Evolutionary conservation across 1,140 invertebrate genomes (phyloP), one percentile per base, ranked within the genome.

Genomic region (Achroia grisella): DNA sequence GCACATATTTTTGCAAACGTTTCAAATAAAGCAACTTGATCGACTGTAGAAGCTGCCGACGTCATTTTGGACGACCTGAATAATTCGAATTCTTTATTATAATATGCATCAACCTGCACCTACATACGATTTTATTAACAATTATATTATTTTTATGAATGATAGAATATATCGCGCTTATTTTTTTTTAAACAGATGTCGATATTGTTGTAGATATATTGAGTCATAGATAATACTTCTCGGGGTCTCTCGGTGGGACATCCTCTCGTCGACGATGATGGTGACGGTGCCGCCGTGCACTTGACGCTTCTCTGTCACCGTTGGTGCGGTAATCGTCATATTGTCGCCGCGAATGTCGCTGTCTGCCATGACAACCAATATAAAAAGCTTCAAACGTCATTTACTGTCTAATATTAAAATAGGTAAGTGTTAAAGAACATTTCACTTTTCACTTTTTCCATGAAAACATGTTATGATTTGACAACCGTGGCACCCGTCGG

Each of bases 1-100:
- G 66, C 58, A 39, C 72, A 80, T 3, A 83, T 31, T 39, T 80
- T 83, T 3, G 74, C 76, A 45, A 83, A 80, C 4, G 79, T 83
- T 52, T 80, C 67, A 5, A 80, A 61, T 1, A 82, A 45, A 4
- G 48, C 50, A 2, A 53, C 39, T 53, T 79, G 74, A 28, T 79
- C 63, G 11, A 73, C 39, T 10, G 43, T 15, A 5, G 56, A 11
- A 6, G 41, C 3, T 5, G 47, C 34, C 11, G 52, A 30, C 14
- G 55, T 55, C 15, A 67, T 58, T 47, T 75, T 78, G 10, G 33
- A 41, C 11, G 50, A 12, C 27, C 72, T 63, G 40, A 45, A 39
- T 48, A 15, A 2, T 17, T 14, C 15, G 14, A 23, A 6, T 35
- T 2, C 6, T 10, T 35, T 2, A 35, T 13, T 23, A 23, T 3